Evolutionary conservation across 2,113 vertebrate genomes (phyloP).

Genomic region (Oxyruncus cristatus): DNA sequence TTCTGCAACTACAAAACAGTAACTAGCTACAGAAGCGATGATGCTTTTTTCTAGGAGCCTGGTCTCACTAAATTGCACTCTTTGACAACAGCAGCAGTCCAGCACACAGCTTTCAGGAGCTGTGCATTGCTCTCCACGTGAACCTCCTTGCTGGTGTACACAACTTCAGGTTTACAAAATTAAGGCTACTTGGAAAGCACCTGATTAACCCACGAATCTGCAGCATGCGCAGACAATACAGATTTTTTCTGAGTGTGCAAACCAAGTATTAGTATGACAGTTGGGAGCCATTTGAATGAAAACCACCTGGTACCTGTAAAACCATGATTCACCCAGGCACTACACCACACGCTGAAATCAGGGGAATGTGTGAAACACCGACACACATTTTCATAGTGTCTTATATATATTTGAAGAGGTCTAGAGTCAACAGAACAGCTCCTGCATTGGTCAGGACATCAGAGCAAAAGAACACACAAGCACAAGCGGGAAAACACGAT

Average conservation of each 20-base stretch:
- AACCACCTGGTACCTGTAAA: conserved; percentile 21
- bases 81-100: neutral
- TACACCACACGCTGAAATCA: neutral
- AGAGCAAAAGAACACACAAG: neutral
- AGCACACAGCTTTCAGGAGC: neutral
- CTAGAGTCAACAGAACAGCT: neutral
- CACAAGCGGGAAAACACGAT: fast-evolving
- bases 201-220: neutral
- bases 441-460: neutral
- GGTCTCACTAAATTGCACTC: neutral
- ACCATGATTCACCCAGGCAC: neutral
- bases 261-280: neutral
- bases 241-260: neutral
- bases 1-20: neutral
- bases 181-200: conserved; percentile 15
- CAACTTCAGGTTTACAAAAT: neutral
- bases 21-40: neutral
- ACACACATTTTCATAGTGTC: neutral
- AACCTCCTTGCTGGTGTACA: neutral
- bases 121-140: neutral
- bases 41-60: neutral
- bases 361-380: neutral
- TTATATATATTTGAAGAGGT: neutral
- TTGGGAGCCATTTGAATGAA: neutral
- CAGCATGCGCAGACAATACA: neutral